Evolutionary conservation across 2,113 vertebrate species (phyloP).

Genomic region (Zapus hudsonius): DNA sequence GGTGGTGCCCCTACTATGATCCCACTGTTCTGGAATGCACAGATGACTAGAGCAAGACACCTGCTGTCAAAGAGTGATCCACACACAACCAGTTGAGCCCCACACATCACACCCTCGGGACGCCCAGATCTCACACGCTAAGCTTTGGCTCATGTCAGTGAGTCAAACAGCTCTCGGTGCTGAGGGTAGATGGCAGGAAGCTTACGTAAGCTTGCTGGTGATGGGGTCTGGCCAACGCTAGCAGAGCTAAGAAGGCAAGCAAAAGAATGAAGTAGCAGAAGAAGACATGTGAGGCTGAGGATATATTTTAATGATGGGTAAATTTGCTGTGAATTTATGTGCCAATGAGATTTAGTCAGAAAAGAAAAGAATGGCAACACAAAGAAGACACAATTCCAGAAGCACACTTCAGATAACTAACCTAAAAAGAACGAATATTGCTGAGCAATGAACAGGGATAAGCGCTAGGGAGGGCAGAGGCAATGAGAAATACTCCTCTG

Average conservation of each 20-base stretch:
- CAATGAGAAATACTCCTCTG: neutral
- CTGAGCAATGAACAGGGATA: neutral
- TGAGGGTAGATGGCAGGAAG: too few species aligned
- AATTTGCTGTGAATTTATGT: neutral
- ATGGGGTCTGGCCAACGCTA: neutral
- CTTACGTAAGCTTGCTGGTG: neutral
- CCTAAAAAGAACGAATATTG: too few species aligned
- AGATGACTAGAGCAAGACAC: neutral
- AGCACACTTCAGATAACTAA: neutral
- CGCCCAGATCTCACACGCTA: rapidly evolving
- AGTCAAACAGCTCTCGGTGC: neutral
- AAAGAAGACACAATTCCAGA: neutral
- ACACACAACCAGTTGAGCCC: neutral
- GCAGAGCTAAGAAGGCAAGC: neutral
- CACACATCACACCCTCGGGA: neutral
- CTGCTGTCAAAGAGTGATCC: neutral
- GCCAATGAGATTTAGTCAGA: neutral
- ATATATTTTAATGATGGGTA: neutral
- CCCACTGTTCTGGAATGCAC: neutral
- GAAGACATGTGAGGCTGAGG: neutral
- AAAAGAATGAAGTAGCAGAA: neutral
- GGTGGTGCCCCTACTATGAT: neutral
- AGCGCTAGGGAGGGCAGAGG: neutral
- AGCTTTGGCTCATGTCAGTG: neutral
- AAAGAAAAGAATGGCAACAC: neutral